Conservation (phyloP, 2,888 invertebrate genomes). For the Aporophyla lueneburgensis region DNA sequence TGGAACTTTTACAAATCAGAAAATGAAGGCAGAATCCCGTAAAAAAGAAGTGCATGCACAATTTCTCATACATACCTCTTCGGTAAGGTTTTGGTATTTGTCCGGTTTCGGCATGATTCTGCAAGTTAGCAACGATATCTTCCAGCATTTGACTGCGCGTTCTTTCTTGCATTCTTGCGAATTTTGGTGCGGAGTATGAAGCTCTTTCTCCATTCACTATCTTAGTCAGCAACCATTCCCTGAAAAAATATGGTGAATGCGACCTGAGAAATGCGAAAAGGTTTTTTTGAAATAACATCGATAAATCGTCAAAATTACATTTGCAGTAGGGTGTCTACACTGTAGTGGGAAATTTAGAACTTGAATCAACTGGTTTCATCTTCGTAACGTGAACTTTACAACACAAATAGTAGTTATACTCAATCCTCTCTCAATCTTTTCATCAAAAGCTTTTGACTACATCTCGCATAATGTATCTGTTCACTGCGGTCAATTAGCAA, state of each 20-base stretch:
- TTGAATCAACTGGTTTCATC: constrained; percentile 3
- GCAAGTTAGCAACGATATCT: constrained; percentile 97
- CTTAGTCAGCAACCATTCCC: constrained; percentile 97
- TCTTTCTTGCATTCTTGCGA: constrained; percentile 98
- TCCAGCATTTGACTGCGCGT: constrained; percentile 98
- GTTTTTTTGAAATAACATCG: constrained; percentile 29
- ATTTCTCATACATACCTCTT: constrained; percentile 89
- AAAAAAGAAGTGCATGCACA: not conserved
- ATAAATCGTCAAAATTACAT: constrained; percentile 8
- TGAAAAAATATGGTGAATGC: constrained; percentile 68
- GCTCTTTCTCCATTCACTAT: constrained; percentile 98
- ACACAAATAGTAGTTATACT: constrained; percentile 29
- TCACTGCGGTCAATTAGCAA: constrained; percentile 44
- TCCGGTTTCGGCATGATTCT: constrained; percentile 98
- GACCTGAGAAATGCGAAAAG: constrained; percentile 31
- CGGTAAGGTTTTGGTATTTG: constrained; percentile 98
- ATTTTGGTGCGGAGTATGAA: constrained; percentile 98
- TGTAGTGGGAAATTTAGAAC: not conserved
- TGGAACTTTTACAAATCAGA: not conserved
- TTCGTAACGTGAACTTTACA: constrained; percentile 22
- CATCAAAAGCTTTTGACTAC: constrained; percentile 42
- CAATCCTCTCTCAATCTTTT: constrained; percentile 24
- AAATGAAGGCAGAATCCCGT: not conserved
- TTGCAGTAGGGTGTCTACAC: not conserved
- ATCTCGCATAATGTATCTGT: constrained; percentile 25